Base-by-base conservation (phyloP, 2,113 vertebrate species). In the Erinaceus europaeus region DNA sequence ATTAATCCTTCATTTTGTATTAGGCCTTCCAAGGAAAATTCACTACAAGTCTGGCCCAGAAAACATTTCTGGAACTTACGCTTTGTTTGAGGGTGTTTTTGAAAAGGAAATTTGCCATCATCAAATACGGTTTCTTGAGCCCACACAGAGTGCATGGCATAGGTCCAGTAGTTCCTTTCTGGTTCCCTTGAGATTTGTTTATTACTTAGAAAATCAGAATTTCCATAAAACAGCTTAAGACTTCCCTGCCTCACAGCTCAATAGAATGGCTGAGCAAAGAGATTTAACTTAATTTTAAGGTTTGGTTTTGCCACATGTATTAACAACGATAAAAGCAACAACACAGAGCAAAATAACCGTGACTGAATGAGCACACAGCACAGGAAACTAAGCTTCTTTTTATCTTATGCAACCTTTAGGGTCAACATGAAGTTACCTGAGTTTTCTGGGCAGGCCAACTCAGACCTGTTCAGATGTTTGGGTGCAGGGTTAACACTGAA, bases 181-280 rank as follows among this genome's bases (percentile, higher is more conserved):
- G 84, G 87, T 93, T 96, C 94, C 92, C 95, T 94, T 95, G 95
- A 94, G 93, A 94, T 95, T 96, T 96, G 91, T 95, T 93, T 94
- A 94, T 94, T 92, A 91, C 90, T 92, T 85, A 91, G 93, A 93
- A 93, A 95, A 96, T 96, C 89, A 73, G 55, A 95, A 94, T 96
- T 96, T 94, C 93, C 91, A 93, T 93, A 88, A 90, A 94, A 83
- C 65, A 46, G 71, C 27, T 0, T 84, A 93, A 91, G 57, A 90
- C 78, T 90, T 86, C 50, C 62, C 71, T 84, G 82, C 65, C 15
- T 93, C 82, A 5, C 38, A 79, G 92, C 85, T 87, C 89, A 76
- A 72, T 77, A 92, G 94, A 87, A 87, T 72, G 87, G 78, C 89
- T 95, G 87, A 94, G 89, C 46, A 50, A 67, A 89, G 89, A 93